Conservation (phyloP, 2,113 vertebrate genomes). For the Campylomormyrus numenius region DNA sequence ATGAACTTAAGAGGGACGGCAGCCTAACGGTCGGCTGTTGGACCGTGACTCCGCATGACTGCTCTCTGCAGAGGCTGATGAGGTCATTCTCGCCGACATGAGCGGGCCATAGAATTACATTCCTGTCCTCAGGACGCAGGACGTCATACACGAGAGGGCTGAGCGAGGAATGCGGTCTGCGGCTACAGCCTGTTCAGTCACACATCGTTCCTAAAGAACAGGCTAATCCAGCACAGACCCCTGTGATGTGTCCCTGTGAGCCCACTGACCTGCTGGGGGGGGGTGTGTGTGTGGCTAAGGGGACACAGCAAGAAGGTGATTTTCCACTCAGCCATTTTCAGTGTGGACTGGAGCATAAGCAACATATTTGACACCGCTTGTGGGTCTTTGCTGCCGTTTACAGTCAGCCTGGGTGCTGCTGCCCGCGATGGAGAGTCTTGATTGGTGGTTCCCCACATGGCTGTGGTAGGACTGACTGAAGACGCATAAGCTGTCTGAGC, state of each 20-base stretch:
- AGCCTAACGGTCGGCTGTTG: background rate
- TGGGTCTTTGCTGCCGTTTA: background rate
- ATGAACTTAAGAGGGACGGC: background rate
- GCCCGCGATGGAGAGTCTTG: background rate
- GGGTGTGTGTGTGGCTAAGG: background rate
- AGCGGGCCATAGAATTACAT: background rate
- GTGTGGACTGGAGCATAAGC: background rate
- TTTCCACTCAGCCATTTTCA: background rate
- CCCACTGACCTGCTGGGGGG: background rate
- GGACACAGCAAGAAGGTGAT: background rate
- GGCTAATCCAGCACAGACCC: background rate
- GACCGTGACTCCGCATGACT: background rate
- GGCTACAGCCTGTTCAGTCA: background rate
- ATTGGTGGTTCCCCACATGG: background rate
- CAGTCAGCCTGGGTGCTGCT: background rate
- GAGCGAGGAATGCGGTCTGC: background rate
- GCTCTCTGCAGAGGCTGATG: background rate
- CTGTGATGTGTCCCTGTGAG: background rate
- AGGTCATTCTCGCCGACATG: background rate
- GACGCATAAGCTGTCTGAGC: background rate
- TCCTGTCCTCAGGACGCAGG: background rate
- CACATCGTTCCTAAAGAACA: background rate
- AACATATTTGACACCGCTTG: background rate
- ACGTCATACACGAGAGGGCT: background rate
- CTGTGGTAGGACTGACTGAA: background rate